Base-by-base conservation (phyloP, 2,797 vertebrate genomes). In the Hyperoplus immaculatus region DNA sequence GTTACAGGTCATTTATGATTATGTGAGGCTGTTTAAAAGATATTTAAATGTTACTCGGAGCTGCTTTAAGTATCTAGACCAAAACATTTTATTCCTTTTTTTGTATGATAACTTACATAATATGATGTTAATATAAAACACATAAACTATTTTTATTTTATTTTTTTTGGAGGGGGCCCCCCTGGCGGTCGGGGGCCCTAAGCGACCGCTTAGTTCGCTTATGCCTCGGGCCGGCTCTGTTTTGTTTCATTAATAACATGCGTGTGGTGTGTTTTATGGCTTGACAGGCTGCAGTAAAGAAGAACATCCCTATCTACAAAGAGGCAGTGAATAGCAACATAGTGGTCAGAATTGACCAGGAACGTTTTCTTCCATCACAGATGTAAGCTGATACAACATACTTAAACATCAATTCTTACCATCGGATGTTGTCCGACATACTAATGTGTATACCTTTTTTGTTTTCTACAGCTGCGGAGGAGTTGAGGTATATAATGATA, bases 401-500 rank as follows among this genome's bases (percentile, higher is more conserved):
- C 2, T 70, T 61, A 3, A 41, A 49, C 53, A 42, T 60, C 1
- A 49, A 42, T 10, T 36, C 4, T 38, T 57, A 0, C 0, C 29
- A 29, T 29, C 29, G 29, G 29, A 7, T n/a, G 1, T 45, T 69
- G 16, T 14, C 6, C 49, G 4, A 36, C 14, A 11, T n/a, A 54
- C n/a, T 9, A 18, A 29, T 5, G 4, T 53, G 6, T 65, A 18
- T n/a, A 18, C 60, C 29, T 29, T 29, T 43, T 62, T 71, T 79
- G 6, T 86, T 77, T 71, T 12, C 29, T 18, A 62, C 84, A 99
- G 98, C 87, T 95, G 97, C 47, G 97, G 98, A 71, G 98, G 98
- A 69, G 91, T 99, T 70, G 98, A 99, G 88, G 80, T 98, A 50
- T 99, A 96, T 63, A 99, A 96, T 11, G 93, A 94, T 12, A 96